Conservation (phyloP, 2,888 invertebrate genomes). For the Dendrolimus houi region DNA sequence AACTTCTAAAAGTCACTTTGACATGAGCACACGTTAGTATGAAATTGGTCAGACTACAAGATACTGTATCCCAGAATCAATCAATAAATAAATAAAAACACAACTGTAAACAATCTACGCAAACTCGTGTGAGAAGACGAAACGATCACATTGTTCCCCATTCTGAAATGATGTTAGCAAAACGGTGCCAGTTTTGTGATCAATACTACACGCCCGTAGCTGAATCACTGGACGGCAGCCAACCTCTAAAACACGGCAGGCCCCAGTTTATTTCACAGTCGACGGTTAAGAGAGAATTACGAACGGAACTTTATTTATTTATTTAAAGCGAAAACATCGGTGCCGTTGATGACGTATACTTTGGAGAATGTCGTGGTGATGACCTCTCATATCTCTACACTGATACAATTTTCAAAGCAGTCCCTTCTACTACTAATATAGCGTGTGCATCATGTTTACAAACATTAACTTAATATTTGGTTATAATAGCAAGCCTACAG, state of each 20-base stretch:
- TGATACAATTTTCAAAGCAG: no score
- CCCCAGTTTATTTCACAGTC: slow-evolving; percentile 27
- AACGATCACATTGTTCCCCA: slow-evolving; percentile 27
- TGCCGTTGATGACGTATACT: slow-evolving; percentile 20
- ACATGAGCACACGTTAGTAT: no score
- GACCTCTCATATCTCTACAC: neutral
- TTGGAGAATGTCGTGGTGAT: slow-evolving; percentile 2
- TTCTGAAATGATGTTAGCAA: slow-evolving; percentile 10
- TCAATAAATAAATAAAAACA: no score
- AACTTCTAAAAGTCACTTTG: no score
- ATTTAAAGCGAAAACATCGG: slow-evolving; percentile 19
- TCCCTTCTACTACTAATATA: no score
- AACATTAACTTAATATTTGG: no score
- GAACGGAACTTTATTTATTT: slow-evolving; percentile 30
- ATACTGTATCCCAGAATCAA: no score
- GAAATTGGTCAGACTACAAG: no score
- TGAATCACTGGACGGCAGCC: slow-evolving; percentile 48
- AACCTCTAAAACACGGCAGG: slow-evolving; percentile 46
- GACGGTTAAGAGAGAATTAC: slow-evolving; percentile 30
- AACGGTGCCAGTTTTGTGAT: slow-evolving; percentile 33
- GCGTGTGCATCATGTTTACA: no score
- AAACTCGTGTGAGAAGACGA: slow-evolving; percentile 4
- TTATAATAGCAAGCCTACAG: no score
- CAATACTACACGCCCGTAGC: slow-evolving; percentile 27
- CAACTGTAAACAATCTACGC: neutral